Base-by-base conservation (phyloP, 2,888 invertebrate genomes). In the Coelogynopora nodosa region DNA sequence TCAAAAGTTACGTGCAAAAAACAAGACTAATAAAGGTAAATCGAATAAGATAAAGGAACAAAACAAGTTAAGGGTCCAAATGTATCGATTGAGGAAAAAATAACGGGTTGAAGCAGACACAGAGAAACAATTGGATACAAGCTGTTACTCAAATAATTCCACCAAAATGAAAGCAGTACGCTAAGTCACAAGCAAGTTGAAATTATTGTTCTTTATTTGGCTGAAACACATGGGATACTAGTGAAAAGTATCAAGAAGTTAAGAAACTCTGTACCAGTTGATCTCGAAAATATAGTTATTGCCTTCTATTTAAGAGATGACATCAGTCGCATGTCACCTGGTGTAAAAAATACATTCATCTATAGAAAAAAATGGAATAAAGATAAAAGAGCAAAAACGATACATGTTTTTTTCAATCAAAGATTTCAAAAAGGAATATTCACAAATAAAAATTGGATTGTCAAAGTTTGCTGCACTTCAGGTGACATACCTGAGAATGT, bases 371-470 rank as follows among this genome's bases (percentile, higher is more conserved):
- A 49, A 10, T 49, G 49, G 49, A 49, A 49, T 49, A 49, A 49
- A 49, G 49, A 49, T 18, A 2, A 74, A 74, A 74, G 74, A 74
- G 74, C 74, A 74, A 74, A 74, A 74, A 74, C 27, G 74, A 74
- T 23, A 74, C 74, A 74, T 74, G 74, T 74, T 74, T 23, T 74
- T 74, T 74, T 49, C 27, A 74, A 74, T 74, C 23, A 49, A 49
- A 49, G 5, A 23, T 74, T 74, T 74, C 74, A 13, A 74, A 74
- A 74, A 74, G 5, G 74, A 74, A 74, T 74, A 74, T 74, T 26
- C 74, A 74, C 74, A 74, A 74, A 74, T 74, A 74, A 74, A 74
- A 74, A 74, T 74, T 74, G 74, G 74, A 74, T 74, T 74, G 49
- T 49, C 49, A 49, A 49, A 49, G 49, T 49, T 10, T 49, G 74